Evolutionary conservation across 1,140 invertebrate species (phyloP), one percentile per base, ranked within the genome.

Genomic region (Trypoxylus dichotomus): DNA sequence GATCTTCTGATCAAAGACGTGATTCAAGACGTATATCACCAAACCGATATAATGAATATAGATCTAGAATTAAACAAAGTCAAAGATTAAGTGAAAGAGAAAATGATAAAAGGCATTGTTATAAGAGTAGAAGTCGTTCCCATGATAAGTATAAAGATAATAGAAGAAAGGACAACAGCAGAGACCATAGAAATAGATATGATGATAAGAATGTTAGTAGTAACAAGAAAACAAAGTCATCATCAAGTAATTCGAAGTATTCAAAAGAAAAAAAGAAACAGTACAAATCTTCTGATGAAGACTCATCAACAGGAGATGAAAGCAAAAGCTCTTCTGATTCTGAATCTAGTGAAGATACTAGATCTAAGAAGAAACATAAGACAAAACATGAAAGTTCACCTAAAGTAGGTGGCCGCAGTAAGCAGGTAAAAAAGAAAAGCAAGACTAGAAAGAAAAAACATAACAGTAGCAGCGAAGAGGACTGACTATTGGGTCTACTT

Each of bases 101-200:
- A 15, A 24, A 25, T 68, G 3, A 68, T 27, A 68, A 25, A 8
- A 68, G 21, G 13, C 6, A 13, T 24, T 3, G 27, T 10, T 27
- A 68, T 15, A 68, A 24, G 7, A 68, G 60, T 68, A 68, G 60
- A 68, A 68, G 60, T 68, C 60, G 21, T 29, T 68, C 60, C 1
- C 21, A 1, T 11, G 60, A 29, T 29, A 68, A 29, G 7, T 27
- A 68, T 29, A 68, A 10, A 68, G 27, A 68, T 68, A 68, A n/a
- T 5, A 5, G 2, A n/a, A 54, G 21, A 25, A 24, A 13, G 11
- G 60, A 68, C 11, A 15, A 27, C 8, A 27, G 19, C 13, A 68
- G 24, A 27, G 7, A 0, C 27, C 19, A 27, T 5, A 24, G 25
- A 27, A 13, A 68, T 24, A 29, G 3, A 24, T 68, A 68, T 68